Percentiles rank a stretch among this genome's conserved stretches.
phyloP scores from a whole-genome alignment of 2,888 invertebrate genomes.

The Habrosyne pyritoides region DNA sequence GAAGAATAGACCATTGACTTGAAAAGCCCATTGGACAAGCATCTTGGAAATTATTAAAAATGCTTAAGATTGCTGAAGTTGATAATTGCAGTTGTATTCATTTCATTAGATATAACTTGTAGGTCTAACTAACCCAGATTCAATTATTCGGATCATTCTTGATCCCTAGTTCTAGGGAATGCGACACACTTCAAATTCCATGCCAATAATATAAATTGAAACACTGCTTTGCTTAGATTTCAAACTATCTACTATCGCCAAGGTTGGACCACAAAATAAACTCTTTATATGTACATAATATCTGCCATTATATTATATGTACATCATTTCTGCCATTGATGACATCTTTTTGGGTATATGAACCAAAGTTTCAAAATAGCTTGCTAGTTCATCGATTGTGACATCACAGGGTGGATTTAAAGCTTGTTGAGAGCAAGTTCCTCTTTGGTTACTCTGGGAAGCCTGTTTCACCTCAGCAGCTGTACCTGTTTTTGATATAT shows the following conservation, averaged over 20 bases:
- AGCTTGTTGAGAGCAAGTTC: conserved; percentile 91
- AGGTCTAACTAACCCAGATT: too few species aligned
- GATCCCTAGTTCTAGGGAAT: too few species aligned
- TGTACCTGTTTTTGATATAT: conserved; percentile 39
- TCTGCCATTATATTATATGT: conserved; percentile 87
- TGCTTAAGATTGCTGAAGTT: too few species aligned
- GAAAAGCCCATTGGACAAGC: too few species aligned
- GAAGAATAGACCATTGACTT: too few species aligned
- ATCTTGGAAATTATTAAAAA: too few species aligned
- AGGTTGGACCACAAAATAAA: neutral
- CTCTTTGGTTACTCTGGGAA: conserved; percentile 55
- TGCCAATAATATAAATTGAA: too few species aligned
- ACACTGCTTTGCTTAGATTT: neutral
- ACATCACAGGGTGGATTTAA: conserved; percentile 90
- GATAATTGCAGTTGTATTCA: too few species aligned
- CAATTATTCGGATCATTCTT: too few species aligned
- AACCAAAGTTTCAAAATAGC: conserved; percentile 97
- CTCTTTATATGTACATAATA: too few species aligned
- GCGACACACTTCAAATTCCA: too few species aligned
- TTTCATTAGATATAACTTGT: too few species aligned
- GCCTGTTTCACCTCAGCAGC: conserved; percentile 49
- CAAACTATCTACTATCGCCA: neutral
- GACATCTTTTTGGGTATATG: conserved; percentile 99
- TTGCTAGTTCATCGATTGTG: conserved; percentile 96
- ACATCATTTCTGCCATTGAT: conserved; percentile 99